These are phyloP conservation scores for Caenorhabditis sp. DNA, from an alignment of 2,888 invertebrate species.

Conservation along the genomic window DNA sequence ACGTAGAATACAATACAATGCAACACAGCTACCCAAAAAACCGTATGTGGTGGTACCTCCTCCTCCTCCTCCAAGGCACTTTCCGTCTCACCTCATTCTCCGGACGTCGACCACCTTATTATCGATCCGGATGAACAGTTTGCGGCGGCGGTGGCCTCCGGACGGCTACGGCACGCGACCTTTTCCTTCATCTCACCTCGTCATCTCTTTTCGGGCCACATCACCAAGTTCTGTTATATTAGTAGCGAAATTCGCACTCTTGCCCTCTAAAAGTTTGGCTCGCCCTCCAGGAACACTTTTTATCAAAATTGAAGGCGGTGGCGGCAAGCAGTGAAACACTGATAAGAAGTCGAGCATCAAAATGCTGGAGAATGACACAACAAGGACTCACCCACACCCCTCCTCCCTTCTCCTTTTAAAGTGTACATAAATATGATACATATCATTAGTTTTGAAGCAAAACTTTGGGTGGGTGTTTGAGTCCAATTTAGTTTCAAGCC, in stretches of 20 bases:
- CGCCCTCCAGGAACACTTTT: neutral
- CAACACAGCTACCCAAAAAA: conserved; percentile 6
- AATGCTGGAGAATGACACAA: conserved; percentile 27
- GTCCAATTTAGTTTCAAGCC: conserved; percentile 15
- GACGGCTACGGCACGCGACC: no score
- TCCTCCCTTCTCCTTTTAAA: conserved; percentile 4
- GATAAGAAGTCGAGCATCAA: conserved; percentile 11
- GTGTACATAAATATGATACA: conserved; percentile 1
- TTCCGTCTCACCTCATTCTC: no score
- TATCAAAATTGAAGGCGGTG: conserved; percentile 7
- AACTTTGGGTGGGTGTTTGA: conserved; percentile 2
- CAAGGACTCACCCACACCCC: conserved; percentile 29
- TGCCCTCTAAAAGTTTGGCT: no score
- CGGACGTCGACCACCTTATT: no score
- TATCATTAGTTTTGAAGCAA: neutral
- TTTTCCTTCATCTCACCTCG: no score
- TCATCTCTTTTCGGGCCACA: no score
- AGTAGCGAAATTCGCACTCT: no score
- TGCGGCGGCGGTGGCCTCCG: no score
- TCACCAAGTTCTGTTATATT: no score
- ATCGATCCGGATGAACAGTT: no score
- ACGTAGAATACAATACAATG: neutral
- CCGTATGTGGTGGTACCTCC: no score
- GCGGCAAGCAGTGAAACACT: conserved; percentile 2
- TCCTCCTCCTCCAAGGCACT: no score